Conservation (phyloP, 2,113 vertebrate genomes). For the Mesoclemmys tuberculata region DNA sequence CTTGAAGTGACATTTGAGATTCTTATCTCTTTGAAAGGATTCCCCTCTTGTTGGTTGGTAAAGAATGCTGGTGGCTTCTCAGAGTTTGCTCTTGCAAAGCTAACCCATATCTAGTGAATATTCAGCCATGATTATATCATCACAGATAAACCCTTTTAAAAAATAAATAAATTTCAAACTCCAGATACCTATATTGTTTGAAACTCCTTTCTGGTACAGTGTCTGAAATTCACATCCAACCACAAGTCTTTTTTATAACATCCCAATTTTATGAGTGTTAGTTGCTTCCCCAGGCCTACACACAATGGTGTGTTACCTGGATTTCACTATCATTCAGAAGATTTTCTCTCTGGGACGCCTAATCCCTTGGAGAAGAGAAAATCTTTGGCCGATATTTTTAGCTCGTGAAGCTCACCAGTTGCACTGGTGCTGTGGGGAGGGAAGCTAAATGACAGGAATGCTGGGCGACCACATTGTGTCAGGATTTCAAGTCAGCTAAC, state of each 20-base stretch:
- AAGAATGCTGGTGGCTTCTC: background rate
- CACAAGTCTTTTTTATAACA: background rate
- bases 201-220: background rate
- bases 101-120: background rate
- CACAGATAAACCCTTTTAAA: background rate
- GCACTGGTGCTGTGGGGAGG: background rate
- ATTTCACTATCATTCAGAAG: background rate
- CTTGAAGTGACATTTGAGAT: background rate
- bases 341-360: background rate
- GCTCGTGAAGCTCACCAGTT: background rate
- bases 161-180: too few species aligned
- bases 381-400: slow-evolving; percentile 1
- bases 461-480: background rate
- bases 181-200: background rate
- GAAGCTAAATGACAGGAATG: background rate
- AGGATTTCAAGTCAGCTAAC: background rate
- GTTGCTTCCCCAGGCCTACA: background rate
- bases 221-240: background rate
- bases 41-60: background rate
- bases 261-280: background rate
- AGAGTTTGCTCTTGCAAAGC: background rate
- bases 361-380: background rate
- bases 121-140: background rate
- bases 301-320: background rate
- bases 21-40: background rate